These are phyloP conservation scores for Cepaea nemoralis DNA, from an alignment of 1,140 invertebrate genomes.

Conservation along the genomic window DNA sequence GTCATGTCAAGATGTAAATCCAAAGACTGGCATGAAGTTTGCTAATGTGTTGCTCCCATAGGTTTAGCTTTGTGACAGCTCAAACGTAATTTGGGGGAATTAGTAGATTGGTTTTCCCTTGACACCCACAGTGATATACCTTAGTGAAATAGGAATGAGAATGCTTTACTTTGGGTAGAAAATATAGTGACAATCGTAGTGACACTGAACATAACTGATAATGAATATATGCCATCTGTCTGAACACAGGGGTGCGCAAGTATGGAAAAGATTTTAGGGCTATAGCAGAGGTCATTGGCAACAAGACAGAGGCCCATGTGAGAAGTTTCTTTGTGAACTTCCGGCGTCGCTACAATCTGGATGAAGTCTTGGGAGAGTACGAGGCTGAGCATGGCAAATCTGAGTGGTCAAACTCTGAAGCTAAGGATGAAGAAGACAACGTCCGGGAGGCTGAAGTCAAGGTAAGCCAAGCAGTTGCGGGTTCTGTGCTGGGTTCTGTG, in stretches of 20 bases:
- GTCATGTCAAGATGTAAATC: no score
- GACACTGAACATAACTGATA: no score
- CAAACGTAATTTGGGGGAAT: no score
- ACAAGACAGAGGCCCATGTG: slow-evolving; percentile 93
- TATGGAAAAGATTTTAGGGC: slow-evolving; percentile 96
- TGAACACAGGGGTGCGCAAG: slow-evolving; percentile 81
- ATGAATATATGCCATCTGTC: background rate
- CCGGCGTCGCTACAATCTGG: slow-evolving; percentile 89
- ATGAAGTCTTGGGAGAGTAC: slow-evolving; percentile 89
- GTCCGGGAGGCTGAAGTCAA: slow-evolving; percentile 37
- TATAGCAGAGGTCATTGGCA: slow-evolving; percentile 94
- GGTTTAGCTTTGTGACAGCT: no score
- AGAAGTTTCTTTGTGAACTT: slow-evolving; percentile 92
- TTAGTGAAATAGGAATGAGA: no score
- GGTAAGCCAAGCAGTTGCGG: background rate
- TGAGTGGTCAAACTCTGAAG: slow-evolving; percentile 23
- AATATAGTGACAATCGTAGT: no score
- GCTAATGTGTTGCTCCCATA: no score
- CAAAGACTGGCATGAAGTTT: no score
- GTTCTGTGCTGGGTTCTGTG: background rate
- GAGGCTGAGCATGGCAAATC: slow-evolving; percentile 82
- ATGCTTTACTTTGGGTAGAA: no score
- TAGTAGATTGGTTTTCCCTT: no score
- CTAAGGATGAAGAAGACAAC: slow-evolving; percentile 37
- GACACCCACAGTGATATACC: no score